A percentile compares a stretch with the other conserved stretches of the same genome.
phyloP scores from a whole-genome alignment of 2,797 vertebrate genomes.

The Molothrus aeneus region DNA sequence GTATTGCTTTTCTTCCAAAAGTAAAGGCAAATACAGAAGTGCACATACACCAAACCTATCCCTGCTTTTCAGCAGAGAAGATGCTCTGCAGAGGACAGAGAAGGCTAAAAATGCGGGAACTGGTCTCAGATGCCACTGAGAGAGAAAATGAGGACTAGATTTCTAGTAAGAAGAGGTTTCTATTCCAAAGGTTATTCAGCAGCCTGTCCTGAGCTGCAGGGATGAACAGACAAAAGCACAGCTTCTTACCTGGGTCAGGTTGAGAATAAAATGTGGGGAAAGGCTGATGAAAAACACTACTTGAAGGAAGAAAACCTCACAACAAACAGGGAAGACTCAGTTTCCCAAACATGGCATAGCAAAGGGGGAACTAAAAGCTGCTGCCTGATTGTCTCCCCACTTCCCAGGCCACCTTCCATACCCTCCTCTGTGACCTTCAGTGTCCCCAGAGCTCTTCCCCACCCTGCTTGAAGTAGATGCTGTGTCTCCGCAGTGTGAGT shows the following conservation, averaged over 20 bases:
- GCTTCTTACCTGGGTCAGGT: not conserved
- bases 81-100: not conserved
- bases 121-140: not conserved
- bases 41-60: not conserved
- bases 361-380: not conserved
- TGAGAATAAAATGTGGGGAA: not conserved
- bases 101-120: not conserved
- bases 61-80: not conserved
- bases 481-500: not conserved
- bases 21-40: not conserved
- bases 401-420: not conserved
- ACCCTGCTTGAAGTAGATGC: not conserved
- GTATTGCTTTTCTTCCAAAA: not conserved
- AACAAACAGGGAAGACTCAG: not conserved
- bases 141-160: not conserved
- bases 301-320: not conserved
- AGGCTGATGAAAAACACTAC: not conserved
- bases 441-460: not conserved
- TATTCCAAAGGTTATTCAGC: not conserved
- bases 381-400: not conserved
- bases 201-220: not conserved
- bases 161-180: not conserved
- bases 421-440: not conserved
- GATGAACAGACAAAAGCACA: not conserved
- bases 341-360: not conserved